Evolutionary conservation across 2,797 vertebrate genomes (phyloP), one percentile per base, ranked within the genome.

Genomic region (Periophthalmus magnuspinnatus): DNA sequence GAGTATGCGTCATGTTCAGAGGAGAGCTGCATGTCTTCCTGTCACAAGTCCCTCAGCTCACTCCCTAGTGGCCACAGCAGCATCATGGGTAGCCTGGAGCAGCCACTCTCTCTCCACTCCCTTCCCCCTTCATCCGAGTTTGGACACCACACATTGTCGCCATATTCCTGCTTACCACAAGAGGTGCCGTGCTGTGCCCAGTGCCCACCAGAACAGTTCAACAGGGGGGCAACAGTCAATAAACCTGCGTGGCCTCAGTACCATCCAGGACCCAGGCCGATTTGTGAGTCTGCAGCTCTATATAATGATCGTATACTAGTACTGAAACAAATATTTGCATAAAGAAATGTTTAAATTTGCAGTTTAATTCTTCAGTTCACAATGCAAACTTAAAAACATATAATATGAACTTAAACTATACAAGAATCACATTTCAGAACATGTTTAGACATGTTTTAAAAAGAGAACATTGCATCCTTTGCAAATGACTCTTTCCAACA

Each of bases 101-200:
- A 88, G 82, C 94, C 94, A 0, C 80, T 73, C 5, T 94, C 94
- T 0, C 84, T 95, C 41, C 92, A 68, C 82, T 94, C 94, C 66
- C 89, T 91, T 68, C 91, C 89, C 0, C 90, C 89, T 0, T 84
- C 85, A 0, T 79, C 76, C 0, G 67, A 76, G 45, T 21, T 84
- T 5, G 80, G 75, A 2, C 84, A 87, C 78, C 91, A 90, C 57
- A 88, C 84, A 8, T 21, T 89, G 68, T 80, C 87, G 1, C 88
- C 87, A 0, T 90, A 91, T 78, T 71, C 80, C 5, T 91, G 82
- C 75, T 65, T 67, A 0, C 92, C 90, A 0, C 86, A 76, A 57
- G 88, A 89, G 6, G 80, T 81, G 0, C 75, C 80, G 65, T 94
- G 89, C 80, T 91, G 88, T 0, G 81, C 86, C 0, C 91, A 84